These are phyloP conservation scores for Notolabrus celidotus DNA, from an alignment of 2,797 vertebrate genomes.

Conservation along the genomic window DNA sequence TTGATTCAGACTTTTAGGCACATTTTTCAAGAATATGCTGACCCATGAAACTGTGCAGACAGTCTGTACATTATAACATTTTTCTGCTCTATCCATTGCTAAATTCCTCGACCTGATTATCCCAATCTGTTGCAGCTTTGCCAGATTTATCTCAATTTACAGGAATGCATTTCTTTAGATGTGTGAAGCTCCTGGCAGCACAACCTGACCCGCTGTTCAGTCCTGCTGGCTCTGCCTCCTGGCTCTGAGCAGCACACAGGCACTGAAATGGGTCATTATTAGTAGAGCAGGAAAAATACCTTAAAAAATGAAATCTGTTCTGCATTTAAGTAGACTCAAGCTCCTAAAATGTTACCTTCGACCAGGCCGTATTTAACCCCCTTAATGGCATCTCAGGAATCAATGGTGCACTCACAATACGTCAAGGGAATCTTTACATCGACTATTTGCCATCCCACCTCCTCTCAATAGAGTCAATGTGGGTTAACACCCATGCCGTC, in stretches of 20 bases:
- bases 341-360: not conserved
- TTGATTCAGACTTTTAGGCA: constrained; percentile 8
- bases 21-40: constrained; percentile 7
- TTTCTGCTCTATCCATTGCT: constrained; percentile 1
- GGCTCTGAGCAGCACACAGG: constrained; percentile 37
- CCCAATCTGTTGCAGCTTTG: constrained; percentile 44
- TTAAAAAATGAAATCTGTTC: constrained; percentile 27
- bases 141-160: constrained; percentile 29
- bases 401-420: not conserved
- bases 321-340: constrained; percentile 12
- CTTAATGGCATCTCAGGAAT: constrained; percentile 24
- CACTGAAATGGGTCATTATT: constrained; percentile 44
- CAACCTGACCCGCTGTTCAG: constrained; percentile 41
- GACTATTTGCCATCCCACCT: constrained; percentile 30
- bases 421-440: constrained; percentile 8
- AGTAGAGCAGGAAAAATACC: constrained; percentile 14
- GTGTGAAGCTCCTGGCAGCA: constrained; percentile 49
- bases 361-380: constrained; percentile 2
- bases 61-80: not conserved
- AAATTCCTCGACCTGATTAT: constrained; percentile 40
- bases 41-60: constrained; percentile 12
- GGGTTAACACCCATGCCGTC: constrained; percentile 47
- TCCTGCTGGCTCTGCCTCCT: constrained; percentile 48
- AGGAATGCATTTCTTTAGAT: constrained; percentile 16
- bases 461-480: constrained; percentile 50